Percentiles rank a stretch among this genome's conserved stretches.
phyloP scores from a whole-genome alignment of 2,888 invertebrate genomes.

The Amphipyra tragopoginis region DNA sequence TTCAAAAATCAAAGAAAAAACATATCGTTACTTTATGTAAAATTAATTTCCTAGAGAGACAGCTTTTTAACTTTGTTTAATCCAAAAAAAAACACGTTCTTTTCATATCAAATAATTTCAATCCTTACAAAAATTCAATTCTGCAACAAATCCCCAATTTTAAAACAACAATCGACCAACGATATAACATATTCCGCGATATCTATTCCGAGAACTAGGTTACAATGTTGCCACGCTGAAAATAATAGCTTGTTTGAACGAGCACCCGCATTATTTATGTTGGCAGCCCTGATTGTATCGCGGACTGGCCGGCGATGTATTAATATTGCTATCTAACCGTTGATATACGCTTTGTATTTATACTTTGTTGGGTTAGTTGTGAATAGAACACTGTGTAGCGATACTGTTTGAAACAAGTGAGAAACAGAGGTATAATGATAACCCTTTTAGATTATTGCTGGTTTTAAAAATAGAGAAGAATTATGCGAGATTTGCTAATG shows the following conservation, averaged over 20 bases:
- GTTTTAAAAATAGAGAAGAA: no score
- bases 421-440: not conserved
- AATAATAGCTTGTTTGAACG: constrained; percentile 49
- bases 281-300: constrained; percentile 57
- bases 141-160: constrained; percentile 28
- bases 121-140: not conserved
- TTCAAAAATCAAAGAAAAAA: no score
- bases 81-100: no score
- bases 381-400: not conserved
- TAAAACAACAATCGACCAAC: constrained; percentile 24
- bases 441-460: no score
- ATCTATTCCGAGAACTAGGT: constrained; percentile 46
- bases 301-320: constrained; percentile 34
- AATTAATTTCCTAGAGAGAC: no score
- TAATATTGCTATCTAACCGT: constrained; percentile 50
- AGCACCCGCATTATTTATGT: constrained; percentile 52
- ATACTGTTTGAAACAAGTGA: not conserved
- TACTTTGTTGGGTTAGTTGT: constrained; percentile 10
- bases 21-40: no score
- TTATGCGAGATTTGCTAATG: no score
- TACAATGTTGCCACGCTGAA: constrained; percentile 46
- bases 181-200: constrained; percentile 21
- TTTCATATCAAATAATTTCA: not conserved
- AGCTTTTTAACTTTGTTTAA: no score
- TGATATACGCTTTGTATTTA: constrained; percentile 11